phyloP scores from a whole-genome alignment of 1,140 invertebrate species.

The Drosophila aff. region DNA sequence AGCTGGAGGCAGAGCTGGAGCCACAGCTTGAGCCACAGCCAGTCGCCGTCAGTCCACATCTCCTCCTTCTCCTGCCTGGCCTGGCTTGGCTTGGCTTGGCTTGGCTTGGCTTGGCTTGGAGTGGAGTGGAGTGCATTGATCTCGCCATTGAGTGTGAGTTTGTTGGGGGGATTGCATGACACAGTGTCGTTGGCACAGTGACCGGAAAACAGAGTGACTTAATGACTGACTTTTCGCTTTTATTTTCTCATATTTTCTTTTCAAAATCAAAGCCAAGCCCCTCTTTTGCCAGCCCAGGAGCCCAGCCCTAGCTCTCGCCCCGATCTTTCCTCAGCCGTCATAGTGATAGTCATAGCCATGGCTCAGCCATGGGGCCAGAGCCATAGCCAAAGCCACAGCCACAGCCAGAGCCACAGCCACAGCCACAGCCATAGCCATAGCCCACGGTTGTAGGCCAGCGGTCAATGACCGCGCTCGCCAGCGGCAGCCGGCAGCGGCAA shows the following conservation, averaged over 20 bases:
- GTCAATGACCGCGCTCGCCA: conserved; percentile 58
- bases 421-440: conserved; percentile 43
- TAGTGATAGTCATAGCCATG: conserved; percentile 1
- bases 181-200: conserved; percentile 81
- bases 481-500: conserved; percentile 27
- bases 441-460: conserved; percentile 72
- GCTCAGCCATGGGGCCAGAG: conserved; percentile 13
- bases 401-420: neutral
- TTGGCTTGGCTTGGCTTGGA: neutral
- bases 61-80: neutral
- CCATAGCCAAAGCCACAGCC: conserved; percentile 13
- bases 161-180: conserved; percentile 62
- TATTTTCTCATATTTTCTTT: conserved; percentile 47
- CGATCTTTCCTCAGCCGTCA: neutral
- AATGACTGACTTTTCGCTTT: conserved; percentile 75
- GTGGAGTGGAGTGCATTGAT: conserved; percentile 69
- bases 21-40: neutral
- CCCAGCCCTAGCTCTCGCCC: neutral
- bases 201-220: conserved; percentile 78
- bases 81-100: neutral
- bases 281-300: conserved; percentile 12
- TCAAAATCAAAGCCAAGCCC: conserved; percentile 20
- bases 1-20: neutral
- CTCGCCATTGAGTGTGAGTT: conserved; percentile 60
- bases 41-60: neutral